Evolutionary conservation across 2,113 vertebrate species (phyloP).

Genomic region (Cebidichthys violaceus): DNA sequence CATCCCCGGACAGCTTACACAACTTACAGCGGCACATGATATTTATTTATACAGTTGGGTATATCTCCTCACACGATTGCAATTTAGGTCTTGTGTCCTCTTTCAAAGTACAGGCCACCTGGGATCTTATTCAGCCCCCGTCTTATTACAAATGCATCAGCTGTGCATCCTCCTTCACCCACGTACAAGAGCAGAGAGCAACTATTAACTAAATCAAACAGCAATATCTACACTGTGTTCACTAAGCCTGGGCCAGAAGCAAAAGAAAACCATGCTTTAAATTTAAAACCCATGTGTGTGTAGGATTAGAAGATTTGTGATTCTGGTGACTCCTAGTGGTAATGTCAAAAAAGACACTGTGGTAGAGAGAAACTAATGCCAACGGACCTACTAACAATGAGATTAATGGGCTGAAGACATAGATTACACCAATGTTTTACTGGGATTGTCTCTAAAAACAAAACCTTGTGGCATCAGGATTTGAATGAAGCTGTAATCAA

Average conservation of each 20-base stretch:
- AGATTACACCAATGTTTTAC: background rate
- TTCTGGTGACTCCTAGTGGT: slow-evolving; percentile 5
- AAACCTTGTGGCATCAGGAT: background rate
- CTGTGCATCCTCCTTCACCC: slow-evolving; percentile 2
- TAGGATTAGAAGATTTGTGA: background rate
- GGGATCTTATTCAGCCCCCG: slow-evolving; percentile 48
- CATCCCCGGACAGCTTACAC: slow-evolving; percentile 77
- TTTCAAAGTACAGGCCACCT: slow-evolving; percentile 59
- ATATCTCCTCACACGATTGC: slow-evolving; percentile 68
- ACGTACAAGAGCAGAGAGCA: slow-evolving; percentile 6
- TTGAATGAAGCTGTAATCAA: background rate
- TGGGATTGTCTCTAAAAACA: background rate
- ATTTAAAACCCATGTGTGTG: background rate
- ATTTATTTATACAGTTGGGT: slow-evolving; percentile 81
- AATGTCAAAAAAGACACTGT: background rate
- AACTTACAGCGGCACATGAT: slow-evolving; percentile 76
- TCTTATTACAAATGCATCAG: slow-evolving; percentile 39
- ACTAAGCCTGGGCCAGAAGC: background rate
- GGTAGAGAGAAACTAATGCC: background rate
- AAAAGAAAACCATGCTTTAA: background rate
- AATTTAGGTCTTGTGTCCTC: slow-evolving; percentile 68
- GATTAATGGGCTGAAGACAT: background rate
- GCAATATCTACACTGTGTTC: background rate
- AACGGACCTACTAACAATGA: background rate
- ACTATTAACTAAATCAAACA: slow-evolving; percentile 1